Evolutionary conservation across 64 coral and sea anemone genomes (phyloP), one percentile per base, ranked within the genome.

Genomic region (Porites australiensis): DNA sequence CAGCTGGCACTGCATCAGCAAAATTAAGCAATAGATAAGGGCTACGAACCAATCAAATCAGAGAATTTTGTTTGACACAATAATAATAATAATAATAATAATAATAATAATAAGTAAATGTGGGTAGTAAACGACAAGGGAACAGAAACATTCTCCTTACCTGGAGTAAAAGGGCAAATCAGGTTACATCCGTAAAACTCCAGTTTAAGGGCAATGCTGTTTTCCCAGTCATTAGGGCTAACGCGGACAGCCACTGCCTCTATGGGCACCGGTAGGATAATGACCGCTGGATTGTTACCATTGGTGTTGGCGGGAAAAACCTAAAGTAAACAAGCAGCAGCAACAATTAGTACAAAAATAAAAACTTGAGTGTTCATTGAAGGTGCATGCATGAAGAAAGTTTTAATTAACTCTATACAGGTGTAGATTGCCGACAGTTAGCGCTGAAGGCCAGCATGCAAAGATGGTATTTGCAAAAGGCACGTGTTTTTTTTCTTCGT

Each of bases 181-280:
- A 44, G 37, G 0, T 5, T 22, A 20, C 91, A 93, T 58, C 91
- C 91, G 19, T 87, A 79, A 45, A 93, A 49, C 61, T 93, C 82
- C 6, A 93, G 44, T 44, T 55, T 77, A 3, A 93, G 59, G 15
- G 82, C 71, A 11, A 93, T 93, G 43, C 73, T 52, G 72, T 78
- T 93, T 50, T 70, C 27, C 67, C 83, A 79, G 13, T 16, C 58
- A 3, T 50, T 53, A 0, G 91, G 82, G 61, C 64, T 74, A 22
- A 93, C n/a, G 14, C 91, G 91, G 7, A 93, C 23, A 76, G 58
- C 87, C 50, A 66, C 63, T 6, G 91, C 91, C 58, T 93, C 58
- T 2, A 93, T 13, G 0, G 73, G 65, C 15, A 66, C 20, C 0
- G 71, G 72, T 15, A 93, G 75, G 13, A 76, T 73, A 23, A 93